A percentile compares a stretch with the other conserved stretches of the same genome.
These are phyloP conservation scores for Neodiprion lecontei DNA, from an alignment of 1,140 invertebrate genomes.

Conservation along the genomic window DNA sequence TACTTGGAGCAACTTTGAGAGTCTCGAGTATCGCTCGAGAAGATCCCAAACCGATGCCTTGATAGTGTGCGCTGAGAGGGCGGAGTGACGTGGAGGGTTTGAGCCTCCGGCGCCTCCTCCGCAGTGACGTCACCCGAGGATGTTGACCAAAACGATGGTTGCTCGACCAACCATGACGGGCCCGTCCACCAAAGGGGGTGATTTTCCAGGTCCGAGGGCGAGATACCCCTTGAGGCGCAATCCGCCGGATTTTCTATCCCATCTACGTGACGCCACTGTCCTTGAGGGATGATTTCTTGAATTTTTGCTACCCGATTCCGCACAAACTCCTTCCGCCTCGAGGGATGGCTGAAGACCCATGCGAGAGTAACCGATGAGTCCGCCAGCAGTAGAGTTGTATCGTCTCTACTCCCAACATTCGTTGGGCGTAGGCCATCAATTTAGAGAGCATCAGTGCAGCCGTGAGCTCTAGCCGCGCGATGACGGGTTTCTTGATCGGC, in stretches of 20 bases:
- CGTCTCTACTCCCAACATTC: not conserved
- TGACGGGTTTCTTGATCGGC: slow-evolving; percentile 36
- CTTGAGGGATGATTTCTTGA: slow-evolving; percentile 24
- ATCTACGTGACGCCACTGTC: slow-evolving; percentile 26
- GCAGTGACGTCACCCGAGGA: not conserved
- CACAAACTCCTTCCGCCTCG: slow-evolving; percentile 42
- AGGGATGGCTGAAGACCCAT: slow-evolving; percentile 39
- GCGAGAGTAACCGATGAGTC: slow-evolving; percentile 23
- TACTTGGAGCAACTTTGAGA: slow-evolving; percentile 14
- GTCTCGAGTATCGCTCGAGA: slow-evolving; percentile 3
- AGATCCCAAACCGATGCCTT: not conserved
- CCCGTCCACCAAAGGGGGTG: slow-evolving; percentile 35
- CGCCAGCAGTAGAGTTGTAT: slow-evolving; percentile 16
- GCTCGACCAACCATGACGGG: slow-evolving; percentile 16
- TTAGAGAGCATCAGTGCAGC: slow-evolving; percentile 29
- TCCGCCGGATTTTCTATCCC: slow-evolving; percentile 40
- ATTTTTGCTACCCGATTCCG: slow-evolving; percentile 40
- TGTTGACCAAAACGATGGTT: slow-evolving; percentile 14
- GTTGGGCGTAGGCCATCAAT: slow-evolving; percentile 17
- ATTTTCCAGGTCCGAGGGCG: slow-evolving; percentile 30
- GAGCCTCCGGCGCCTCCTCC: not conserved
- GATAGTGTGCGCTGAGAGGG: not conserved
- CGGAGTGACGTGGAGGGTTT: not conserved
- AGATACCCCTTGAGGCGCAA: slow-evolving; percentile 36
- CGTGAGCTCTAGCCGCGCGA: slow-evolving; percentile 40